Percentiles rank a stretch among this genome's conserved stretches.
Conservation (phyloP, 2,797 vertebrate genomes). For the Acropternis orthonyx region DNA sequence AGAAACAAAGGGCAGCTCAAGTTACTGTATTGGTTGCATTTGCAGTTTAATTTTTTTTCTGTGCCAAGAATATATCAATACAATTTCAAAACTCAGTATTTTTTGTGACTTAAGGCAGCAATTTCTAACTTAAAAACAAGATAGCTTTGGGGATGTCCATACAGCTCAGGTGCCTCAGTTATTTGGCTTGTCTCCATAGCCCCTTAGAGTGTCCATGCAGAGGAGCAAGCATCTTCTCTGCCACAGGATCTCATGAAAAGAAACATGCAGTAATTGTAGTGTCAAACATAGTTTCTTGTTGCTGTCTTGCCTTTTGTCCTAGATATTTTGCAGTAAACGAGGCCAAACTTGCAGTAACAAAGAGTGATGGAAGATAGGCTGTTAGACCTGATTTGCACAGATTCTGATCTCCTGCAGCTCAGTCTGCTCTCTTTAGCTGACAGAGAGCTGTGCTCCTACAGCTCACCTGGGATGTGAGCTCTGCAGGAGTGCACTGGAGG, state of each 20-base stretch:
- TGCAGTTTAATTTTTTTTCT: constrained; percentile 17
- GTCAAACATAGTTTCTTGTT: constrained; percentile 26
- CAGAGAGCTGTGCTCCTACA: neutral
- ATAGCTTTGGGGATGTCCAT: neutral
- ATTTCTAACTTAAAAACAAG: constrained; percentile 30
- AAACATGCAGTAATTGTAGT: neutral
- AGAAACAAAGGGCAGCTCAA: constrained; percentile 43
- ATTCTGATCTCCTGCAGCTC: neutral
- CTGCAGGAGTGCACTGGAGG: neutral
- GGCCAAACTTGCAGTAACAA: neutral
- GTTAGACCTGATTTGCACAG: neutral
- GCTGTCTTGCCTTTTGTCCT: constrained; percentile 38
- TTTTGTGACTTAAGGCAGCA: constrained; percentile 35
- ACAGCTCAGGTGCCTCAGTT: neutral
- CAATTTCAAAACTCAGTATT: neutral
- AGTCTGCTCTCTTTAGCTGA: neutral
- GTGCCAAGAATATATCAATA: constrained; percentile 51
- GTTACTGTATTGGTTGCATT: constrained; percentile 31
- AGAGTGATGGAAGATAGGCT: neutral
- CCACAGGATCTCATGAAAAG: neutral
- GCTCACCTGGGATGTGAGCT: constrained; percentile 15
- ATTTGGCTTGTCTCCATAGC: neutral
- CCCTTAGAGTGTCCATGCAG: neutral
- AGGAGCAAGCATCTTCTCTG: neutral
- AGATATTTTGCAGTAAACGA: constrained; percentile 8